Conservation (phyloP, 2,113 vertebrate species). For the Ochotona curzoniae region DNA sequence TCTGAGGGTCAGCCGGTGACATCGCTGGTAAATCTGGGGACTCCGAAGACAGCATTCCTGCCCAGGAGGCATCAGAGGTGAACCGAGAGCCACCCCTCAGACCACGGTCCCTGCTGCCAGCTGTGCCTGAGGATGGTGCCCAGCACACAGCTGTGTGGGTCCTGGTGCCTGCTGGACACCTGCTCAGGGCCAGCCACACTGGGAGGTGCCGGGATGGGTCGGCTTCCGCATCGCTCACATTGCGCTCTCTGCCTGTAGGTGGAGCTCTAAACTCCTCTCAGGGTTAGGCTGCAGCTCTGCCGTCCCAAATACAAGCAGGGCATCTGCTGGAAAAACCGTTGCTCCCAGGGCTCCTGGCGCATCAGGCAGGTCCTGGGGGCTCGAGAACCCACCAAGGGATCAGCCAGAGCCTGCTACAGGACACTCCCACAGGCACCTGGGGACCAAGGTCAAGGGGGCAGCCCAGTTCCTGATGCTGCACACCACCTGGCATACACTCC, state of each 20-base stretch:
- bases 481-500: not conserved
- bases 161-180: no score
- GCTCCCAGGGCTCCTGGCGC: not conserved
- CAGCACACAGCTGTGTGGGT: rapidly evolving
- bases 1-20: not conserved
- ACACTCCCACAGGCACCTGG: not conserved
- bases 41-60: not conserved
- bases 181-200: no score
- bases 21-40: not conserved
- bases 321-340: not conserved
- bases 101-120: not conserved
- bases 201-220: no score
- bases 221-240: not conserved
- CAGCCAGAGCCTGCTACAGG: not conserved
- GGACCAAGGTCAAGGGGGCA: not conserved
- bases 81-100: not conserved
- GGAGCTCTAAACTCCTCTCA: not conserved
- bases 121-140: not conserved
- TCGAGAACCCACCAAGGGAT: no score
- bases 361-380: no score
- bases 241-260: not conserved
- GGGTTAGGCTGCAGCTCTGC: not conserved
- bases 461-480: no score
- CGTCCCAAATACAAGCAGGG: not conserved
- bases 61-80: not conserved